Conservation (phyloP, 2,888 invertebrate species). For the Cantharis rufa region DNA sequence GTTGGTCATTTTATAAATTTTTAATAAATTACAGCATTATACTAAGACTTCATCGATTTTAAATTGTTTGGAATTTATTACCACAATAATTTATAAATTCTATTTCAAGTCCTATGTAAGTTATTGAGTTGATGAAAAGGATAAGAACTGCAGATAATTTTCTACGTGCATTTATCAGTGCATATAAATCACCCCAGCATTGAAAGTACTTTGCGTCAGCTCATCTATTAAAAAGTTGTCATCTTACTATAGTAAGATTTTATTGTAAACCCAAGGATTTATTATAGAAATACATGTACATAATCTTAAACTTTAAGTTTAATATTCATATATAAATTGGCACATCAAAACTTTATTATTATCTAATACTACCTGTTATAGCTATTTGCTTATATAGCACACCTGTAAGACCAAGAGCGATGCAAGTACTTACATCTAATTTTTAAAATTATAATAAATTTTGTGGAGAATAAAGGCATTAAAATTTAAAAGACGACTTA, state of each 20-base stretch:
- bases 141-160: not conserved
- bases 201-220: not conserved
- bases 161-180: not conserved
- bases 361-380: too few species aligned
- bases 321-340: not conserved
- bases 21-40: not conserved
- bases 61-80: not conserved
- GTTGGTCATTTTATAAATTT: not conserved
- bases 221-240: not conserved
- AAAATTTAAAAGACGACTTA: too few species aligned
- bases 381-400: too few species aligned
- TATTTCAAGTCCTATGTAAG: not conserved
- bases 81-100: not conserved
- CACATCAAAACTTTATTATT: too few species aligned
- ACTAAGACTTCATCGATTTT: not conserved
- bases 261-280: not conserved
- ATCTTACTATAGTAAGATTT: not conserved
- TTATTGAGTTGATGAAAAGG: not conserved
- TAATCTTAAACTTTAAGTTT: not conserved
- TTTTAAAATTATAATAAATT: too few species aligned
- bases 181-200: not conserved
- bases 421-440: too few species aligned
- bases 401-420: too few species aligned
- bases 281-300: not conserved
- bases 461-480: too few species aligned